Evolutionary conservation across 2,888 invertebrate genomes (phyloP).

Genomic region (Tenthredo distinguenda): DNA sequence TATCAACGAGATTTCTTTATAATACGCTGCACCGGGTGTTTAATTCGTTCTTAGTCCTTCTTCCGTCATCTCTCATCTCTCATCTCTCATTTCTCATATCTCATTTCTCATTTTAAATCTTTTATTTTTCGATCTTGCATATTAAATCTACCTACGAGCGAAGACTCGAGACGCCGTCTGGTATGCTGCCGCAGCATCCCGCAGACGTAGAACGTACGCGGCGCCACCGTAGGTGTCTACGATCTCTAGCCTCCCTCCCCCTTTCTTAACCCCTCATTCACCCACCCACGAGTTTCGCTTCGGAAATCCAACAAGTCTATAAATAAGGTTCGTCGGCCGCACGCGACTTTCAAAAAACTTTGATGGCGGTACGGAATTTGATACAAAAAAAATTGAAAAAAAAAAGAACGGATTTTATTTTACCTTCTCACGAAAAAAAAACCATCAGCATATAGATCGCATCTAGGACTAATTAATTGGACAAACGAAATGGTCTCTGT

Average conservation of each 20-base stretch:
- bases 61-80: constrained; percentile 5
- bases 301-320: constrained; percentile 53
- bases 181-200: constrained; percentile 48
- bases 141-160: not conserved
- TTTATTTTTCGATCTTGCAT: not conserved
- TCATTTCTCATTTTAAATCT: constrained; percentile 4
- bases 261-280: not conserved
- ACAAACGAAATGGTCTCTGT: not conserved
- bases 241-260: constrained; percentile 31
- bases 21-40: not conserved
- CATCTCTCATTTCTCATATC: constrained; percentile 2
- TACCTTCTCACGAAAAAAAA: not conserved
- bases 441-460: not conserved
- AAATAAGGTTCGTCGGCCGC: constrained; percentile 49
- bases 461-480: not conserved
- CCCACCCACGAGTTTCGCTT: constrained; percentile 52
- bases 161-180: constrained; percentile 45
- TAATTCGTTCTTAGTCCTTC: not conserved
- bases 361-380: not conserved
- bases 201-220: constrained; percentile 28
- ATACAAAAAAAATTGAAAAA: not conserved
- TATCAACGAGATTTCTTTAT: not conserved
- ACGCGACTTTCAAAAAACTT: constrained; percentile 32
- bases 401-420: not conserved
- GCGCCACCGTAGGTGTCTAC: constrained; percentile 52